Evolutionary conservation across 2,797 vertebrate species (phyloP).

Genomic region (Trachops cirrhosus): DNA sequence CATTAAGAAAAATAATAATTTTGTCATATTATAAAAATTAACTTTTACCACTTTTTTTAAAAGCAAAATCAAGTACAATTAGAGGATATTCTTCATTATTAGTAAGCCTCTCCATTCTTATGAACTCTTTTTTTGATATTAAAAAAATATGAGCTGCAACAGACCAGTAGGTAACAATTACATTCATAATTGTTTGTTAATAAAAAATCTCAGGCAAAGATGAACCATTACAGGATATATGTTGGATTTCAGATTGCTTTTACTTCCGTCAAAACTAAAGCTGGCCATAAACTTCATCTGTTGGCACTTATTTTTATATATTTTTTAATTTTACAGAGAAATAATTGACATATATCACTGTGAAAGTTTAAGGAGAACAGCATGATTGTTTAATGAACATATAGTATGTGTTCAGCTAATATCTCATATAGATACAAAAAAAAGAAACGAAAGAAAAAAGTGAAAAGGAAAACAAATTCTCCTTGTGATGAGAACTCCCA

Average conservation of each 20-base stretch:
- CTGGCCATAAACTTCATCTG: slow-evolving; percentile 40
- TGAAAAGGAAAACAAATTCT: neutral
- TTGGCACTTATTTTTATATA: neutral
- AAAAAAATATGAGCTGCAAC: neutral
- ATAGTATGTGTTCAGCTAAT: neutral
- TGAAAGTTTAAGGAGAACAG: neutral
- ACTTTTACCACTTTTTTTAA: slow-evolving; percentile 53
- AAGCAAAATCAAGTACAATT: slow-evolving; percentile 44
- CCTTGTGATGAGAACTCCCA: neutral
- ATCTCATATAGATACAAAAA: neutral
- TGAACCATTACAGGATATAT: neutral
- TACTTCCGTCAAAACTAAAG: slow-evolving; percentile 27
- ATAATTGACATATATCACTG: neutral
- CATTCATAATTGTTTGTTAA: slow-evolving; percentile 12
- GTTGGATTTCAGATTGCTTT: neutral
- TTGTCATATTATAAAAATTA: slow-evolving; percentile 54
- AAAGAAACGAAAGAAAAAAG: neutral
- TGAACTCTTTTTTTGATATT: neutral
- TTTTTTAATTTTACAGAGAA: neutral
- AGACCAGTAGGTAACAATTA: neutral
- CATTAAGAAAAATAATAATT: slow-evolving; percentile 51
- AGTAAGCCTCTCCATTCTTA: neutral
- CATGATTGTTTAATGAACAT: neutral
- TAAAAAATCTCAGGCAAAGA: slow-evolving; percentile 50
- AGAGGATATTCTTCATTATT: neutral